Percentiles rank a stretch among this genome's conserved stretches.
These are phyloP conservation scores for Ondatra zibethicus DNA, from an alignment of 2,113 vertebrate species.

Conservation along the genomic window DNA sequence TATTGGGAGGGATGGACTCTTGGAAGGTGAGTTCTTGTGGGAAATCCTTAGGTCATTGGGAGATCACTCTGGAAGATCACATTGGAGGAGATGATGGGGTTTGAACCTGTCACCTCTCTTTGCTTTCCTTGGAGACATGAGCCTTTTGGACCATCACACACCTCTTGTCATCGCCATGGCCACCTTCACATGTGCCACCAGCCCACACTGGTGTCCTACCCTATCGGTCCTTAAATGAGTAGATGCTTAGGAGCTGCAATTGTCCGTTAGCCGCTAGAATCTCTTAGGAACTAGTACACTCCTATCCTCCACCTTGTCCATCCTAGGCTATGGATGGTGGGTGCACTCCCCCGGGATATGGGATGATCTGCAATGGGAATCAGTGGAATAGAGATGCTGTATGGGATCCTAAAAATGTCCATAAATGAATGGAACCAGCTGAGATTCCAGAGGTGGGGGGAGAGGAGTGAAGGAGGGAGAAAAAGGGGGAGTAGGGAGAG, in stretches of 20 bases:
- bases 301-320: not conserved
- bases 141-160: not conserved
- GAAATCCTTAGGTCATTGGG: not conserved
- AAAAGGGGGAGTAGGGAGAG: no score
- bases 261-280: not conserved
- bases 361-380: not conserved
- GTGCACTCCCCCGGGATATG: no score
- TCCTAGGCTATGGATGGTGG: no score
- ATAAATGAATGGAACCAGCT: not conserved
- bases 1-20: not conserved
- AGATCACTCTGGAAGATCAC: not conserved
- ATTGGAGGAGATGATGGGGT: not conserved
- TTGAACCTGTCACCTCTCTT: not conserved
- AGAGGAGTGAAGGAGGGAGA: no score
- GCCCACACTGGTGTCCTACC: not conserved
- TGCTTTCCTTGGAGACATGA: not conserved
- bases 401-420: not conserved
- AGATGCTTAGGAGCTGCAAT: not conserved
- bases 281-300: not conserved
- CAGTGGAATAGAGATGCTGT: not conserved
- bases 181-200: not conserved
- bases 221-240: not conserved
- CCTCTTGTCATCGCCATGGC: not conserved
- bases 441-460: not conserved
- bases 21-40: not conserved